Base-by-base conservation (phyloP, 2,113 vertebrate genomes). In the Thymallus thymallus region DNA sequence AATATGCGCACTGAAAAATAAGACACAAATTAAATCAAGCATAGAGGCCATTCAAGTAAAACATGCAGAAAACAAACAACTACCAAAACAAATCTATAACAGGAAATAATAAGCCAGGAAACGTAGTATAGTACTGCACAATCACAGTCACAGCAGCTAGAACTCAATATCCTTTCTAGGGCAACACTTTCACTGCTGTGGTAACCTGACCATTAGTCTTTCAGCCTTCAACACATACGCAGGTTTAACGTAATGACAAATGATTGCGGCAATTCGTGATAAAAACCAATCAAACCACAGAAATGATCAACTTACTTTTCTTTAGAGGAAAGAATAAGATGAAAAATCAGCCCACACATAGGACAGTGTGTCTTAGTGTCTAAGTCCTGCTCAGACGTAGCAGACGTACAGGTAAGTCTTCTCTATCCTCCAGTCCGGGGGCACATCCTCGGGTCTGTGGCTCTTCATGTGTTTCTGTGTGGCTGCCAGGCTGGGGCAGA, bases 391-490 rank as follows among this genome's bases (percentile, higher is more conserved):
- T 93, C 92, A 94, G 88, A 99, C 97, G 0, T 99, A 99, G 92
- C 97, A 99, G 85, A 98, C 94, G 81, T 99, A 99, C 83, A 99
- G 92, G 86, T 99, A 99, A 64, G 97, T 99, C 93, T 99, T 98
- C 95, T 99, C 98, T 92, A 99, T 99, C 93, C 97, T 95, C 98
- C 98, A 99, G 93, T 99, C 98, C 0, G 96, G 93, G 1, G 98
- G 97, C 87, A 99, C 96, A 66, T 99, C 98, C 92, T 98, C 97
- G 0, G 98, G 97, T 82, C 97, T 98, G 95, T 99, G 98, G 88
- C 93, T 90, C 88, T 98, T 99, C 94, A 99, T 99, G 94, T 99
- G 98, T 91, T 98, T 99, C 96, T 99, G 98, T 97, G 99, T 99
- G 92, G 97, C 94, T 1, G 97, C 98, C 82, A 99, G 96, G 88